phyloP scores from a whole-genome alignment of 2,113 vertebrate genomes.

The Scytalopus superciliaris region DNA sequence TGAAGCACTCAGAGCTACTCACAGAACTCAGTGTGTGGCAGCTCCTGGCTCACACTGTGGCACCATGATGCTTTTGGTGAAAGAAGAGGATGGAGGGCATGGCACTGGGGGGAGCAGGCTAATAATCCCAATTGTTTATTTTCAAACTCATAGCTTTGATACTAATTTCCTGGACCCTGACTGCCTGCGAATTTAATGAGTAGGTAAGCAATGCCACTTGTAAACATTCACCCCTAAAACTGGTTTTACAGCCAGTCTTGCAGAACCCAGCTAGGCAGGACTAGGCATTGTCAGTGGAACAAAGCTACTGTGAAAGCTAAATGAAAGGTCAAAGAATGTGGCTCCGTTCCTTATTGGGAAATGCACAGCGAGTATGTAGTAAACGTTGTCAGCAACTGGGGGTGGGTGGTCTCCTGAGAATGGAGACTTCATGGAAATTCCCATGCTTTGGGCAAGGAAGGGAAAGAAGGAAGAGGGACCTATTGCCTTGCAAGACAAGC shows the following conservation, averaged over 20 bases:
- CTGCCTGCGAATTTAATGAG: not conserved
- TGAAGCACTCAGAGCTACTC: accelerated
- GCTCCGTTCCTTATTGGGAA: not conserved
- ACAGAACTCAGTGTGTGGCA: not conserved
- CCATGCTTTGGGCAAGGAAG: not conserved
- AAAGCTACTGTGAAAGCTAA: not conserved
- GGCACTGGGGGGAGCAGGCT: accelerated
- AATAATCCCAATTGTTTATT: not conserved
- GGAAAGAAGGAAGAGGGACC: not conserved
- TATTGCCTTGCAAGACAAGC: not conserved
- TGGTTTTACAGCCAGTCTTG: conserved; percentile 16
- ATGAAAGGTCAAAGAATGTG: not conserved
- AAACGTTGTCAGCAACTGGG: not conserved
- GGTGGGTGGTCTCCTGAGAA: not conserved
- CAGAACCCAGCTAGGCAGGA: not conserved
- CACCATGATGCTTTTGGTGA: accelerated
- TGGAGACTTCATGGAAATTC: not conserved
- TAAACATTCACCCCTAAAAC: not conserved
- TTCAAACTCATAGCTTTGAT: not conserved
- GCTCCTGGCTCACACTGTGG: not conserved
- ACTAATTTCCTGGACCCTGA: not conserved
- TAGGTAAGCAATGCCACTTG: not conserved
- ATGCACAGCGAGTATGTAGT: not conserved
- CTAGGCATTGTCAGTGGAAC: not conserved
- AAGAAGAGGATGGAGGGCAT: not conserved